Base-by-base conservation (phyloP, 2,113 vertebrate species). In the Pedetes capensis region DNA sequence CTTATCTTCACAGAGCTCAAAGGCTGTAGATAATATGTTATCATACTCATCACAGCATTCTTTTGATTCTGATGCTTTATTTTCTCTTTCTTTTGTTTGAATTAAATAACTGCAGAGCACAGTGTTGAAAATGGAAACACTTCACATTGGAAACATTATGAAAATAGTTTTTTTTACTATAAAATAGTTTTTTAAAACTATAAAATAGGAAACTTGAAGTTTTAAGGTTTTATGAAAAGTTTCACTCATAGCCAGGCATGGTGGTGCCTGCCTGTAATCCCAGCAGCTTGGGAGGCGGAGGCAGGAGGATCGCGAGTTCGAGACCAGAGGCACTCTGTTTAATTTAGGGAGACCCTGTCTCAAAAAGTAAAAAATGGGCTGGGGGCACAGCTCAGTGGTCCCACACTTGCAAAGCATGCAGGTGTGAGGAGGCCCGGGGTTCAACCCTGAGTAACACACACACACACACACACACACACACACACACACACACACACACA, bases 1-100 rank as follows among this genome's bases (percentile, higher is more conserved):
- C 82, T 95, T 95, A 96, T 95, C 81, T 95, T 93, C 81, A 87
- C 71, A 91, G 88, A 90, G 32, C 84, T 96, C 94, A 96, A 88
- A 96, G 68, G 68, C 81, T 88, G 72, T 69, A 94, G 96, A 97
- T 96, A 97, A 97, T 72, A 96, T 82, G 72, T 93, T 96, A 94
- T 93, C 91, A 95, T 78, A 85, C 55, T 59, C 32, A 95, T 95
- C 95, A 95, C 32, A 87, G 81, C 51, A 59, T 95, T 94, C 32
- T 86, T 91, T 83, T 93, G 79, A 86, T 89, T 89, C 59, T 91
- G 34, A 91, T 93, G 79, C 47, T 82, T 96, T 91, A 75, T 93
- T 95, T 92, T 92, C 44, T 91, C 90, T 92, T 49, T 49, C 66
- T 80, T 96, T 93, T 90, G 72, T 95, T 94, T 96, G 91, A 95